A percentile compares a stretch with the other conserved stretches of the same genome.
Conservation (phyloP, 2,113 vertebrate species). For the Xyrauchen texanus region DNA sequence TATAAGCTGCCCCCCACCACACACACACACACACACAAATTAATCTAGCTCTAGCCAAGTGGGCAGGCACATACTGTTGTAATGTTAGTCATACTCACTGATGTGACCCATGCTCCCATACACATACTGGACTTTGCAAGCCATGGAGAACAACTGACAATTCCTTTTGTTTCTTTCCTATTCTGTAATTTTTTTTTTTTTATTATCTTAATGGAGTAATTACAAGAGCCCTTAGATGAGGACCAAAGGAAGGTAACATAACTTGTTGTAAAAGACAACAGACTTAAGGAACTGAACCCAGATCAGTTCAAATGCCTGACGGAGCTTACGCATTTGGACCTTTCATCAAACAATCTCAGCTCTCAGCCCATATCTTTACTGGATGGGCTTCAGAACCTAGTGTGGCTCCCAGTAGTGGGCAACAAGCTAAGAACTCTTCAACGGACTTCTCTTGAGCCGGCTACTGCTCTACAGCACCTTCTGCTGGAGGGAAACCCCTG, state of each 20-base stretch:
- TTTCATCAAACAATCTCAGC: slow-evolving; percentile 85
- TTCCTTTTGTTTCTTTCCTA: background rate
- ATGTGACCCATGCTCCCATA: background rate
- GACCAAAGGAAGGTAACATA: slow-evolving; percentile 55
- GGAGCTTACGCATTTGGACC: slow-evolving; percentile 82
- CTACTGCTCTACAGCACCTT: slow-evolving; percentile 81
- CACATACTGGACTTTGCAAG: background rate
- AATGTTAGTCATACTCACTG: background rate
- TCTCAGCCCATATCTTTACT: slow-evolving; percentile 83
- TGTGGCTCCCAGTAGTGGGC: slow-evolving; percentile 84
- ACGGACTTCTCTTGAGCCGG: slow-evolving; percentile 84
- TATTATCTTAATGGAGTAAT: background rate
- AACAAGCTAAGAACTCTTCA: slow-evolving; percentile 85
- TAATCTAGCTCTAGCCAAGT: slow-evolving; percentile 3
- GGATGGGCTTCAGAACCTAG: slow-evolving; percentile 79
- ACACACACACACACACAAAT: no score
- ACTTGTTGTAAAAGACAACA: slow-evolving; percentile 77
- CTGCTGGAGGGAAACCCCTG: slow-evolving; percentile 89
- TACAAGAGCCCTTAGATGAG: background rate
- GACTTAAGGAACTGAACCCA: slow-evolving; percentile 80
- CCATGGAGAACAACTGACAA: background rate
- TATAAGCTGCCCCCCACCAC: slow-evolving; percentile 7
- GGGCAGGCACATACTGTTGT: slow-evolving; percentile 27
- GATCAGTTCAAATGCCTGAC: slow-evolving; percentile 79
- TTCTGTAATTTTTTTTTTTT: background rate